Evolutionary conservation across 2,797 vertebrate genomes (phyloP), one percentile per base, ranked within the genome.

Genomic region (Acanthurus lineatus): DNA sequence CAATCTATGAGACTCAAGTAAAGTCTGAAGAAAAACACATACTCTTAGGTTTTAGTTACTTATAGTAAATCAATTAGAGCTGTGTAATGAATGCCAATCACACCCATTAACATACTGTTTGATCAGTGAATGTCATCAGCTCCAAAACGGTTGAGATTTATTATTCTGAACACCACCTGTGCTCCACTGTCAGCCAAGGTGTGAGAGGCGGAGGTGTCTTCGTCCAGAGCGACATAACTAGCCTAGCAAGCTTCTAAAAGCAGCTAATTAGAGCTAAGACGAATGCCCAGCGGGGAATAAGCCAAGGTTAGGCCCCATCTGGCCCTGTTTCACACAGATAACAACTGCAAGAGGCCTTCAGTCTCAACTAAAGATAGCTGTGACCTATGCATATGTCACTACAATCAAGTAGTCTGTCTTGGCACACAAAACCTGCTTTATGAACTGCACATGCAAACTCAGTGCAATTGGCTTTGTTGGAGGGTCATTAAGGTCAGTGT

Each of bases 231-330:
- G 22, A 68, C 63, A 68, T 44, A 73, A 66, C 62, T 35, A 57
- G 51, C 63, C 61, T 15, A 38, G 75, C 45, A 19, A 78, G 82
- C 77, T 76, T 82, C 76, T 88, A 84, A 76, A 82, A 85, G 76
- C 67, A 81, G 69, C 82, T 89, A 90, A 90, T 91, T 90, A 88
- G 77, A 76, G 61, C 76, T 76, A 82, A 87, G 79, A 89, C 69
- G 48, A 90, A 86, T 77, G 78, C 82, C 84, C 78, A 75, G 77
- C 14, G 69, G 88, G 84, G 80, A 61, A 14, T 19, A 42, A 69
- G 70, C 76, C 69, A 86, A 84, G 90, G 88, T 84, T 86, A 81
- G 78, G 76, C 73, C 89, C 82, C 87, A 87, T 83, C 79, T 89
- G 86, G 83, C 69, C 70, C 74, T 81, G 59, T 68, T 80, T 84